Evolutionary conservation across 2,888 invertebrate genomes (phyloP), one percentile per base, ranked within the genome.

Genomic region (Drosophila mulleri): DNA sequence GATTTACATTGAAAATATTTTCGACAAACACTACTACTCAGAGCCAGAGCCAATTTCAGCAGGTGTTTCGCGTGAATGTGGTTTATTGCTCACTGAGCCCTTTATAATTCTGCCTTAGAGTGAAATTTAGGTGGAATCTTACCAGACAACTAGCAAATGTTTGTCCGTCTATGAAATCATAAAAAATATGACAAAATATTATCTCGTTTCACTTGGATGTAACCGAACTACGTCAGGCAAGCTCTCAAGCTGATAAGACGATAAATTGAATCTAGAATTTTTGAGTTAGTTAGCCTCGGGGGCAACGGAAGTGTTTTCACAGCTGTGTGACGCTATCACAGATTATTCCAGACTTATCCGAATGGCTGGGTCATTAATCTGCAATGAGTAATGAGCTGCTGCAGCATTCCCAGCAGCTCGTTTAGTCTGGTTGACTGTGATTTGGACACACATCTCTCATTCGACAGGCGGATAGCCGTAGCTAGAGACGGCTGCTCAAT

Each of bases 61-160:
- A 67, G 72, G 59, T 78, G 69, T 75, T 70, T 79, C 62, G 61
- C 62, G 53, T 53, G 68, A 78, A 72, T 48, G 58, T 39, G 50
- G 39, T 58, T 54, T 59, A 58, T 52, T 12, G 29, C 61, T 60
- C 52, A 32, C 41, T 47, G n/a, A 71, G 58, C 61, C 59, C 54
- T 78, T 78, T 67, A 65, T 68, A 57, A 65, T 50, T 63, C 57
- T 63, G 47, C 56, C 58, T 61, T 75, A 72, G n/a, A 26, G 50
- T 23, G 5, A 39, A 57, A 72, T 75, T 74, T 86, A 78, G 64
- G 44, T 62, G 62, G 75, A 83, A 78, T 70, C 67, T 37, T 39
- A 64, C 61, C 64, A 83, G 87, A 81, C 86, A 56, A 53, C 23
- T 39, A 20, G 57, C 50, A 83, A 84, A 84, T 82, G 75, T 77